phyloP scores from a whole-genome alignment of 2,113 vertebrate genomes.

The Noctilio leporinus region DNA sequence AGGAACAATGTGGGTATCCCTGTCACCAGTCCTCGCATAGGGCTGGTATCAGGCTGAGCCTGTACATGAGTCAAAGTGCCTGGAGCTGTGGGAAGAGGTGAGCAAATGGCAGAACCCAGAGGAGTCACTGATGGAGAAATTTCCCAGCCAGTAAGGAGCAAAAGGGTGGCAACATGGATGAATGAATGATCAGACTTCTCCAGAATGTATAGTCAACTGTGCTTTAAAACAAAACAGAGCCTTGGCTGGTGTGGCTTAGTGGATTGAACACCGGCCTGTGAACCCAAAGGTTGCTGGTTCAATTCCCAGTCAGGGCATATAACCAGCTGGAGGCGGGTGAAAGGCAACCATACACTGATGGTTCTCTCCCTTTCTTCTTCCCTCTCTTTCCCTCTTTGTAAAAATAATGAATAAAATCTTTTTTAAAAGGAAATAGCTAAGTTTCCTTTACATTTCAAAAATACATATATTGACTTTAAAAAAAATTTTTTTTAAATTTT shows the following conservation, averaged over 20 bases:
- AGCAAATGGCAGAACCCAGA: background rate
- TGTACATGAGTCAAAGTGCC: background rate
- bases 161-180: background rate
- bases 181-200: background rate
- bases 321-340: too few relatives aligned
- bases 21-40: background rate
- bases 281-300: too few relatives aligned
- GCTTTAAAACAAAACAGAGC: background rate
- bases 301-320: too few relatives aligned
- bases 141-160: background rate
- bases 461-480: too few relatives aligned
- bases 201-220: background rate
- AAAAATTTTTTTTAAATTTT: background rate
- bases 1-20: background rate
- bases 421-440: too few relatives aligned
- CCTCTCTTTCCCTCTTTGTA: too few relatives aligned
- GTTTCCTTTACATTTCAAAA: too few relatives aligned
- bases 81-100: background rate
- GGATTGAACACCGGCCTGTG: too few relatives aligned
- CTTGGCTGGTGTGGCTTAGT: too few relatives aligned
- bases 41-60: background rate
- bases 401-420: too few relatives aligned
- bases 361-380: too few relatives aligned
- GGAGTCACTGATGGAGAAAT: background rate
- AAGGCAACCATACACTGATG: too few relatives aligned